phyloP scores from a whole-genome alignment of 92 coral and sea anemone genomes.

The Epizoanthus illoricatus region DNA sequence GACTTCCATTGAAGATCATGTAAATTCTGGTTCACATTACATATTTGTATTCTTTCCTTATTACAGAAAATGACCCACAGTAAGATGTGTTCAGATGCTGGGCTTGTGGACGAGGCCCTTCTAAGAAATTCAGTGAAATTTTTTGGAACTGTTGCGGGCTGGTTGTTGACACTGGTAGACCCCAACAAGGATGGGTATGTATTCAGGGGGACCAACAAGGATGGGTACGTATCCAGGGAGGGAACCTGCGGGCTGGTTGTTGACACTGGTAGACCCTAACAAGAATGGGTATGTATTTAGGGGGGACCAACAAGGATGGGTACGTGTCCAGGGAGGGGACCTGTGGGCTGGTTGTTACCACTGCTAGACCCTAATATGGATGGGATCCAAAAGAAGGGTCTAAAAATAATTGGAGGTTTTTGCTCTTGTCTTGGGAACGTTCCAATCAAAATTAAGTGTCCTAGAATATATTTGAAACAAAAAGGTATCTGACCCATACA shows the following conservation, averaged over 20 bases:
- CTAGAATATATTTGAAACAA: too few relatives aligned
- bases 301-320: not conserved
- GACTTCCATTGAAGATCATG: too few relatives aligned
- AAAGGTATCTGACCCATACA: too few relatives aligned
- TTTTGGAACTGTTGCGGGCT: slow-evolving; percentile 76
- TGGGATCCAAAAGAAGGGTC: too few relatives aligned
- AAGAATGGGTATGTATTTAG: too few relatives aligned
- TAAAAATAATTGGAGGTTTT: too few relatives aligned
- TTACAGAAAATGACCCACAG: slow-evolving; percentile 85
- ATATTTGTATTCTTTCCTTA: not conserved
- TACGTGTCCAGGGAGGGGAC: not conserved
- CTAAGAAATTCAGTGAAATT: slow-evolving; percentile 83
- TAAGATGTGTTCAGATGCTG: slow-evolving; percentile 89
- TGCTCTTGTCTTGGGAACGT: too few relatives aligned
- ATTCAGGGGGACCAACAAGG: not conserved
- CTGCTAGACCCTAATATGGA: slow-evolving; percentile 48
- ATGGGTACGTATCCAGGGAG: not conserved
- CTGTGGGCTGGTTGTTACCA: too few relatives aligned
- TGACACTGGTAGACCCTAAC: slow-evolving; percentile 61
- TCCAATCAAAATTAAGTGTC: too few relatives aligned
- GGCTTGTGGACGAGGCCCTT: slow-evolving; percentile 77
- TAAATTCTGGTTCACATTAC: too few relatives aligned
- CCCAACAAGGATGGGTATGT: slow-evolving; percentile 61
- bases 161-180: slow-evolving; percentile 77
- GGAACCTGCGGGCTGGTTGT: slow-evolving; percentile 64